A percentile compares a stretch with the other conserved stretches of the same genome.
Evolutionary conservation across 2,113 vertebrate species (phyloP).

Genomic region (Hiodon tergisus): DNA sequence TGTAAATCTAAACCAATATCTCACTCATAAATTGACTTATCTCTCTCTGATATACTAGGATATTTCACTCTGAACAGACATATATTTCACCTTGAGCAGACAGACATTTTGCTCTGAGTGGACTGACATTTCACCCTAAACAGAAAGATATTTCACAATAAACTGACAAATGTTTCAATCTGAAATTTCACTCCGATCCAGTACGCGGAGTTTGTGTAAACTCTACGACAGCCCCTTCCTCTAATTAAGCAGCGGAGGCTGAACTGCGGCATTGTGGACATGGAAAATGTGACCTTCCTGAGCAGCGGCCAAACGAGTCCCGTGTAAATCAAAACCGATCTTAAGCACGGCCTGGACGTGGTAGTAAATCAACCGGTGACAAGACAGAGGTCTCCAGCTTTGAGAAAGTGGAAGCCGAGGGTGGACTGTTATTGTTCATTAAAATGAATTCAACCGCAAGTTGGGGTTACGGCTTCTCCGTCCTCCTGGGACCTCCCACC

Average conservation of each 20-base stretch:
- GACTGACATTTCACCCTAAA: no score
- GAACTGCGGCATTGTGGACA: slow-evolving; percentile 36
- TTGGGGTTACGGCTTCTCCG: slow-evolving; percentile 44
- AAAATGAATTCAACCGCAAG: slow-evolving; percentile 62
- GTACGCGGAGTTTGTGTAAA: neutral
- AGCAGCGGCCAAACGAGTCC: slow-evolving; percentile 67
- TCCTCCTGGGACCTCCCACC: slow-evolving; percentile 52
- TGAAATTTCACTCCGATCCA: no score
- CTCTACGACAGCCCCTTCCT: slow-evolving; percentile 26
- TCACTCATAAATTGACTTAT: no score
- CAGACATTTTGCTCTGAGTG: no score
- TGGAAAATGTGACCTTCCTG: slow-evolving; percentile 41
- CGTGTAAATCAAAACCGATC: slow-evolving; percentile 65
- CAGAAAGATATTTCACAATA: slow-evolving; percentile 1
- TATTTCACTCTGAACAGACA: neutral
- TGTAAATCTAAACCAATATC: no score
- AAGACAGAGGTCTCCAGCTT: slow-evolving; percentile 40
- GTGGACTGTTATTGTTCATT: slow-evolving; percentile 65
- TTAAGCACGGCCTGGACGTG: slow-evolving; percentile 51
- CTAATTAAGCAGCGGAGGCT: slow-evolving; percentile 46
- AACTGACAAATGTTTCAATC: neutral
- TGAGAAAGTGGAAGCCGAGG: slow-evolving; percentile 47
- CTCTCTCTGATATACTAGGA: no score
- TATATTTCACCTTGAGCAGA: slow-evolving; percentile 5
- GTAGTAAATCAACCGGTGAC: slow-evolving; percentile 58